Conservation (phyloP, 2,888 invertebrate species). For the Hipparchia sbordonii region DNA sequence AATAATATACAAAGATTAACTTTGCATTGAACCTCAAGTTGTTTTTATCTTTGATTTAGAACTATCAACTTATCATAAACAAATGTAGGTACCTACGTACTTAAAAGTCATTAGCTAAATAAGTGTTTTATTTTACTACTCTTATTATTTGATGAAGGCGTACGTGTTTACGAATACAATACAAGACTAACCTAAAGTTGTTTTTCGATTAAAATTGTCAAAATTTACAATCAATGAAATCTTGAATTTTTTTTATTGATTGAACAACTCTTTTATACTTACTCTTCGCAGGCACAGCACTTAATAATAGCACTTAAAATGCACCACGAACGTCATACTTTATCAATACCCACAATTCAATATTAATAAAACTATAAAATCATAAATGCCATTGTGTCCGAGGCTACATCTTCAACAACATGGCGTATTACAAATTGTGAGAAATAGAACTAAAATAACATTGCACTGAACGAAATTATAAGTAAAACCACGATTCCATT, state of each 20-base stretch:
- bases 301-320: constrained; percentile 38
- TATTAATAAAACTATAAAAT: constrained; percentile 44
- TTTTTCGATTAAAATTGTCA: background rate
- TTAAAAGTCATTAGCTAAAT: too few relatives aligned
- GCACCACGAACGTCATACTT: constrained; percentile 55
- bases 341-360: constrained; percentile 44
- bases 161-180: too few relatives aligned
- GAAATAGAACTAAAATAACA: constrained; percentile 30
- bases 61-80: too few relatives aligned
- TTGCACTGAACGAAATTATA: constrained; percentile 13
- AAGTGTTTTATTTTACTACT: too few relatives aligned
- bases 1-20: too few relatives aligned
- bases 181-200: background rate
- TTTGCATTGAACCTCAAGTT: too few relatives aligned
- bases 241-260: constrained; percentile 11
- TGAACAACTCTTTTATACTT: constrained; percentile 29
- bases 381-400: constrained; percentile 51
- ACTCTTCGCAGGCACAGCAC: constrained; percentile 35
- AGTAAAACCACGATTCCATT: constrained; percentile 13
- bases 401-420: constrained; percentile 41
- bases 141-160: too few relatives aligned
- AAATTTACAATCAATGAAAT: constrained; percentile 3
- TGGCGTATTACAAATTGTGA: constrained; percentile 26
- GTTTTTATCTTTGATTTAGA: too few relatives aligned
- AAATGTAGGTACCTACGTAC: too few relatives aligned